These are phyloP conservation scores for Seladonia tumulorum DNA, from an alignment of 2,888 invertebrate species.

Conservation along the genomic window DNA sequence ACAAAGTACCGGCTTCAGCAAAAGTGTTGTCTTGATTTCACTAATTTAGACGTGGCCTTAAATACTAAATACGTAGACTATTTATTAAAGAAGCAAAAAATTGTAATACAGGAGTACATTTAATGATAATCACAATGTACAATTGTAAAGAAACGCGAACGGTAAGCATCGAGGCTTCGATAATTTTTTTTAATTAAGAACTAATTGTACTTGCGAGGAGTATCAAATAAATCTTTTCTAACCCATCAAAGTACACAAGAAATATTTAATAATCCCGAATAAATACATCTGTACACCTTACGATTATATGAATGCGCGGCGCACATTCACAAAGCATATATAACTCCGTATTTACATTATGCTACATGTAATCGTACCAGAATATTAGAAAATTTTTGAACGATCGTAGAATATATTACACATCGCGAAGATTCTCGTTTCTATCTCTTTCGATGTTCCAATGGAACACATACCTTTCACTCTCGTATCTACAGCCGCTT, in stretches of 20 bases:
- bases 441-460: slow-evolving; percentile 10
- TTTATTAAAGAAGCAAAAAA: slow-evolving; percentile 67
- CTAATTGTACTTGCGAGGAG: slow-evolving; percentile 25
- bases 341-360: slow-evolving; percentile 66
- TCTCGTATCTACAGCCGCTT: slow-evolving; percentile 51
- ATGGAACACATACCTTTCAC: slow-evolving; percentile 14
- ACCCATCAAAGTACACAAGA: slow-evolving; percentile 62
- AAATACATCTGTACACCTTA: slow-evolving; percentile 73
- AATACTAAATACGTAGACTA: slow-evolving; percentile 70
- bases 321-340: slow-evolving; percentile 63
- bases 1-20: slow-evolving; percentile 63
- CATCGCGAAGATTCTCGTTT: slow-evolving; percentile 35
- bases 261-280: slow-evolving; percentile 68
- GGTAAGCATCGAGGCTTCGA: slow-evolving; percentile 18
- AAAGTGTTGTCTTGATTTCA: slow-evolving; percentile 52
- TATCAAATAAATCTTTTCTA: slow-evolving; percentile 54
- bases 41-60: slow-evolving; percentile 65
- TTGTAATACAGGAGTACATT: slow-evolving; percentile 57
- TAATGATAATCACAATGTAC: slow-evolving; percentile 34
- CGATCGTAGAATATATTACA: slow-evolving; percentile 60
- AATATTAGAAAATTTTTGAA: slow-evolving; percentile 61
- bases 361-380: slow-evolving; percentile 59
- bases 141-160: slow-evolving; percentile 34
- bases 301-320: slow-evolving; percentile 53
- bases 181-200: slow-evolving; percentile 30